Percentiles rank a stretch among this genome's conserved stretches.
phyloP scores from a whole-genome alignment of 2,888 invertebrate genomes.

The Conchocele bisecta region DNA sequence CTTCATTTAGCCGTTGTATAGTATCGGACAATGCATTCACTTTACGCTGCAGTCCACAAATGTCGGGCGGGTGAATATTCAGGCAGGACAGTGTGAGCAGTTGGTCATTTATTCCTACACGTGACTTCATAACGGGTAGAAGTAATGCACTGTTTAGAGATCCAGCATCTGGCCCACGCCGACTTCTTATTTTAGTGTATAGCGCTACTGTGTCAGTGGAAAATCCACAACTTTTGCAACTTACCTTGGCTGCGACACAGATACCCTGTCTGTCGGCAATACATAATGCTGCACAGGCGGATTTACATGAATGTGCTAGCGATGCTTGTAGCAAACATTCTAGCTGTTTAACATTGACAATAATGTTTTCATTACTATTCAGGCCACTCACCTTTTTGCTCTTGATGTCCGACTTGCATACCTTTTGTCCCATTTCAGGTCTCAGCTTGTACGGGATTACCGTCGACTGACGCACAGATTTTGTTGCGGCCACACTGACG shows the following conservation, averaged over 20 bases:
- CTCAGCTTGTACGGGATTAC: too few relatives aligned
- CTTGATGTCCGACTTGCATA: too few relatives aligned
- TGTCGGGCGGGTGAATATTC: not conserved
- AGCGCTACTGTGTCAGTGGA: not conserved
- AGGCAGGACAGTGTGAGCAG: not conserved
- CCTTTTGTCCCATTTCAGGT: too few relatives aligned
- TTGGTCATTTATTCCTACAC: constrained; percentile 1
- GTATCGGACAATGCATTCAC: not conserved
- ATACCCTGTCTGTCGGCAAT: too few relatives aligned
- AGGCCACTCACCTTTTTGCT: too few relatives aligned
- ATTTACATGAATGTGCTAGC: too few relatives aligned
- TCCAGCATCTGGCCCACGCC: not conserved
- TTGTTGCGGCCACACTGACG: too few relatives aligned
- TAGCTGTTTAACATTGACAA: too few relatives aligned
- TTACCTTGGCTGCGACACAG: not conserved
- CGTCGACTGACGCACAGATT: too few relatives aligned
- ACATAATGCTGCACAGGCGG: too few relatives aligned
- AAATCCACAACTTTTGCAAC: not conserved
- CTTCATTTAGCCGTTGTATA: not conserved
- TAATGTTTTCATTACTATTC: too few relatives aligned
- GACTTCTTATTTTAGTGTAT: not conserved
- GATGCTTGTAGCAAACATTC: too few relatives aligned
- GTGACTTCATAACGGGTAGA: not conserved
- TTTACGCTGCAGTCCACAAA: not conserved
- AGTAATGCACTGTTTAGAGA: not conserved